Conservation (phyloP, 2,113 vertebrate genomes). For the Dinomys branickii region DNA sequence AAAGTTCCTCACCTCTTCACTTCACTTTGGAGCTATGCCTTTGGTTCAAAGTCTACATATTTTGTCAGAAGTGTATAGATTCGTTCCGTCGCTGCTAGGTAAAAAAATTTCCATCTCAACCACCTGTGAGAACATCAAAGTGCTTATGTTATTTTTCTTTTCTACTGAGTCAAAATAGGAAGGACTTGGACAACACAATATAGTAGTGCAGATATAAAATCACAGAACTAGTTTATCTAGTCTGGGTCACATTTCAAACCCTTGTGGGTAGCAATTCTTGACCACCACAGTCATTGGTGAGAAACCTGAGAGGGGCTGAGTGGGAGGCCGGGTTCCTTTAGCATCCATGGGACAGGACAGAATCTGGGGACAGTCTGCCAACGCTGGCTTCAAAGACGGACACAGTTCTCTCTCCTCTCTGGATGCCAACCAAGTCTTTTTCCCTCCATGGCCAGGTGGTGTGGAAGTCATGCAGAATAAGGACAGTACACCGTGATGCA, state of each 20-base stretch:
- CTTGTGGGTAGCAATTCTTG: conserved; percentile 57
- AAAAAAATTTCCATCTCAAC: neutral
- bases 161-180: conserved; percentile 11
- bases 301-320: conserved; percentile 75
- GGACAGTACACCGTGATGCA: conserved; percentile 76
- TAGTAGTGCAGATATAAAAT: conserved; percentile 43
- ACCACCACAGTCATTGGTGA: conserved; percentile 43
- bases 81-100: neutral
- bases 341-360: conserved; percentile 46
- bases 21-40: neutral
- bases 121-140: neutral
- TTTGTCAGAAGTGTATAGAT: neutral
- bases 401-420: conserved; percentile 61
- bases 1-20: neutral
- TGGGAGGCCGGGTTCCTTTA: conserved; percentile 70
- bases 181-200: conserved; percentile 13
- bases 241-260: conserved; percentile 50
- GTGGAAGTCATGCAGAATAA: conserved; percentile 68
- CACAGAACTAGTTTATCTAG: conserved; percentile 48
- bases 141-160: neutral
- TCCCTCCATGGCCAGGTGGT: conserved; percentile 83
- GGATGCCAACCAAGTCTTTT: conserved; percentile 83
- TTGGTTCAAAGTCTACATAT: neutral
- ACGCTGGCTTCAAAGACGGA: conserved; percentile 75
- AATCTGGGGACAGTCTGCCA: conserved; percentile 74